Base-by-base conservation (phyloP, 2,888 invertebrate species). In the Lasiommata megera region DNA sequence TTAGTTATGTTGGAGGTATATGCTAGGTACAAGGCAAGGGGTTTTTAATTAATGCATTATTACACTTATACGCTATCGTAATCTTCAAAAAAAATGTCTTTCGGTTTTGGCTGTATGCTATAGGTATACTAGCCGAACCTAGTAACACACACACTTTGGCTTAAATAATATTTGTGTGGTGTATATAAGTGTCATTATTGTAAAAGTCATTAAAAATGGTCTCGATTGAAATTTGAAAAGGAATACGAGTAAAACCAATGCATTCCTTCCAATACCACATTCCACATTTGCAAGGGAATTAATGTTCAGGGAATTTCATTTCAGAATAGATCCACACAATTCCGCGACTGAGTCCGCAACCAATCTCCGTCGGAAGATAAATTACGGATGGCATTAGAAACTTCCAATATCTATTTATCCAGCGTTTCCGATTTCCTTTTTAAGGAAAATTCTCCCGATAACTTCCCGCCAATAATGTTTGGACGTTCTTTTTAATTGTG, bases 291-390 rank as follows among this genome's bases (percentile, higher is more conserved):
- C 55, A 60, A 61, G 61, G 60, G 61, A 63, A 64, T 63, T 63
- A 59, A 63, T 59, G 66, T 57, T 52, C 46, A 17, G 53, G 53
- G 65, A 66, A 64, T 62, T 58, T 58, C 54, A 67, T 64, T 67
- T 62, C 56, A 51, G 56, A 50, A 56, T 58, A 52, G 63, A 61
- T 63, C 63, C 61, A 66, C 62, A 67, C 66, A 61, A 59, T 66
- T 66, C 61, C 58, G 54, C 58, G 38, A 64, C 53, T 61, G 58
- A 61, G 62, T 62, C 62, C 63, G 58, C 63, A 60, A 62, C 58
- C 61, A 65, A 61, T 64, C 67, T 62, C 66, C 50, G 55, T 60
- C 63, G 62, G 58, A 65, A 67, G 65, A 67, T 67, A 67, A 67
- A 66, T 67, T 67, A 65, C 60, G 58, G 55, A 51, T 47, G 58